phyloP scores from a whole-genome alignment of 2,113 vertebrate genomes.

The Dolichotis patagonum region DNA sequence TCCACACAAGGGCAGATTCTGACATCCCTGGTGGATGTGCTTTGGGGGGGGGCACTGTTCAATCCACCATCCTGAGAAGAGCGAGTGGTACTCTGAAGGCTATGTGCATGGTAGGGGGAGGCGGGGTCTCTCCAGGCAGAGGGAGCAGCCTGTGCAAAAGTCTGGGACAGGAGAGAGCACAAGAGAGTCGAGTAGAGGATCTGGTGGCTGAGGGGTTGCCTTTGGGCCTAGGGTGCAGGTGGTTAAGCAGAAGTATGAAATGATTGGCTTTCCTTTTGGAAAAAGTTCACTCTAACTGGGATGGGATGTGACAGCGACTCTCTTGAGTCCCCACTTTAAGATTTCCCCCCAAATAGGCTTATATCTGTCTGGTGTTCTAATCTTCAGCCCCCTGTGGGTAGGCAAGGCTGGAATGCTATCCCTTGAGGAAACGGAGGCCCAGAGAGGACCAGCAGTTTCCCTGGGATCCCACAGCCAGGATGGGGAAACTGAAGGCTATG shows the following conservation, averaged over 20 bases:
- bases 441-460: constrained; percentile 31
- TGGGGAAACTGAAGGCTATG: neutral
- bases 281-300: neutral
- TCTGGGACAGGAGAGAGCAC: neutral
- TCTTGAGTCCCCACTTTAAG: no score
- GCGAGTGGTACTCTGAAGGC: neutral
- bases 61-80: neutral
- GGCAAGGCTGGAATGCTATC: neutral
- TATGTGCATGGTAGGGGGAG: rapidly evolving
- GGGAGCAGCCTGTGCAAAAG: neutral
- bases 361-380: neutral
- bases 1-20: neutral
- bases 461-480: neutral
- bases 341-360: no score
- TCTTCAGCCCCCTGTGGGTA: neutral
- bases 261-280: neutral
- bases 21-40: neutral
- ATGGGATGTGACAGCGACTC: neutral
- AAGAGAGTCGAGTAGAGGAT: no score
- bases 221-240: neutral
- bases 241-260: neutral
- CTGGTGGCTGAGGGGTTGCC: neutral
- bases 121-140: neutral
- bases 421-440: neutral
- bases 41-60: neutral